Evolutionary conservation across 2,888 invertebrate species (phyloP), one percentile per base, ranked within the genome.

Genomic region (Drosophila atripex): DNA sequence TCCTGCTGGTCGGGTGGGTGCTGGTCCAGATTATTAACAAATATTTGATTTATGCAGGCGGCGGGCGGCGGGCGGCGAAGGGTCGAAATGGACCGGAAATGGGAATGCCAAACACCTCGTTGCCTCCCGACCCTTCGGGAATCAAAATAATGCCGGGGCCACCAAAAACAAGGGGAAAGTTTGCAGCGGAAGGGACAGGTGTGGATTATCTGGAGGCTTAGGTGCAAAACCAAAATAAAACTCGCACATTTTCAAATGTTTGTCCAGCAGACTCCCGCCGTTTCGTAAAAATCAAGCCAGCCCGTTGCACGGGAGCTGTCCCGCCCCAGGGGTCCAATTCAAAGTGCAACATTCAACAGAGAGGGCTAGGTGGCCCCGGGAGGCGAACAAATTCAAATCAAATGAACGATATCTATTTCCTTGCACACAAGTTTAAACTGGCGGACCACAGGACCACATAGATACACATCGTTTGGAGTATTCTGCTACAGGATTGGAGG

Each of bases 31-130:
- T 60, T 76, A 70, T 76, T 68, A 79, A 64, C 72, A 78, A 75
- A 76, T 82, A 78, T 78, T 82, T 79, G 79, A 82, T 68, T 72
- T 77, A 73, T 70, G 72, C 64, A 64, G 56, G 63, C 51, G 55
- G 64, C 52, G 38, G 54, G 21, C 8, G 14, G 23, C 5, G 23
- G 23, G 16, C 2, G 2, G 18, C 18, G 18, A 1, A 18, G 18
- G 38, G 38, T 14, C 6, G 3, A 8, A 8, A 3, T 3, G 9
- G 39, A 18, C 39, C 3, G 18, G 43, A 43, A 16, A 39, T 8
- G 39, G 39, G 6, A 16, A 41, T 9, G 6, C 38, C 16, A 51
- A 51, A 11, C 38, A 51, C 3, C 12, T 12, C 5, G 38, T 3
- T 39, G 16, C 9, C 12, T 11, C 11, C 25, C 9, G 32, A 18